Percentiles rank a stretch among this genome's conserved stretches.
phyloP scores from a whole-genome alignment of 1,140 invertebrate species.

The Scaptomyza montana region DNA sequence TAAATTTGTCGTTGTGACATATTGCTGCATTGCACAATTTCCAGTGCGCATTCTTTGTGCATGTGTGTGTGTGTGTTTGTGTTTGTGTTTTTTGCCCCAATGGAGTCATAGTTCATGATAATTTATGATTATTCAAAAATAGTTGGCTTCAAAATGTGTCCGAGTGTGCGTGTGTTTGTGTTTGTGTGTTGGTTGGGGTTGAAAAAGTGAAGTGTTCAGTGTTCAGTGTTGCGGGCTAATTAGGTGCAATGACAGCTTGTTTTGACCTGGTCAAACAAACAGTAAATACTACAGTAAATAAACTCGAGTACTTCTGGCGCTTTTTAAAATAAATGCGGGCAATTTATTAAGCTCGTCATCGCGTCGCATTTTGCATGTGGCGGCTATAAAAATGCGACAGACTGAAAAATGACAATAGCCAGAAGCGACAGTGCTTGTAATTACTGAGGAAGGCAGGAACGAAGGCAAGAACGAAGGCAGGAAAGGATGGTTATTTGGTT shows the following conservation, averaged over 20 bases:
- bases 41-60: constrained; percentile 1
- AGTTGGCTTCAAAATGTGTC: constrained; percentile 38
- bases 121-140: constrained; percentile 77
- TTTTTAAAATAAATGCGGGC: constrained; percentile 61
- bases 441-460: constrained; percentile 29
- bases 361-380: constrained; percentile 73
- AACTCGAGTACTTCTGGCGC: constrained; percentile 9
- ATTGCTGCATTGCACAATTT: constrained; percentile 56
- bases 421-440: constrained; percentile 56
- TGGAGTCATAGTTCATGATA: constrained; percentile 65
- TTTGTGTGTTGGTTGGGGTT: background rate
- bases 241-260: constrained; percentile 65
- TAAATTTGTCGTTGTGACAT: constrained; percentile 66
- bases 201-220: background rate
- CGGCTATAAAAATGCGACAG: constrained; percentile 60
- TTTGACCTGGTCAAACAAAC: constrained; percentile 48
- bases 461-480: background rate
- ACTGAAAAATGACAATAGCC: constrained; percentile 77
- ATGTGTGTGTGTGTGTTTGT: constrained; percentile 26
- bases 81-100: constrained; percentile 31
- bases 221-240: constrained; percentile 44
- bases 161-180: background rate
- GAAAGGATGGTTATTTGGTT: constrained; percentile 55
- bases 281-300: constrained; percentile 42
- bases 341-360: constrained; percentile 75